Base-by-base conservation (phyloP, 2,113 vertebrate species). In the Ceyx margarethae region DNA sequence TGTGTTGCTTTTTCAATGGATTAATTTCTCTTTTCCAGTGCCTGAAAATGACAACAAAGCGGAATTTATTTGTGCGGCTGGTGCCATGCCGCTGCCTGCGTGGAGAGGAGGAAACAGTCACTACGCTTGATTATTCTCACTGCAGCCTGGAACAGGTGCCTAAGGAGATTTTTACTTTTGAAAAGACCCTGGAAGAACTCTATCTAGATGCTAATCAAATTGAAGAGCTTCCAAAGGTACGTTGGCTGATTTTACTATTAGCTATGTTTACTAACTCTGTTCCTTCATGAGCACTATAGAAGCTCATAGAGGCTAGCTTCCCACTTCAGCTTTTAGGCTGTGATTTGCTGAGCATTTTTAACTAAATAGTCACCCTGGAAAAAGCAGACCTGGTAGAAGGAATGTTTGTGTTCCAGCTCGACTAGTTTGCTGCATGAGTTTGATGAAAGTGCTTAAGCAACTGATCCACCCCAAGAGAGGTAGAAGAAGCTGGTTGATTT, bases 191-290 rank as follows among this genome's bases (percentile, higher is more conserved):
- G 96, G 99, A 99, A 97, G 99, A 99, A 86, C 99, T 99, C 91
- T 99, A 98, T 98, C 98, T 99, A 96, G 99, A 99, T 97, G 99
- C 99, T 98, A 99, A 99, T 98, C 99, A 99, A 97, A 99, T 99
- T 85, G 99, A 99, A 97, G 99, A 99, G 93, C 98, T 99, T 98
- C 99, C 99, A 89, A 99, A 99, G 98, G 99, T 99, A 98, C 67
- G 95, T 87, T 84, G 98, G 97, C 95, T 84, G 50, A 13, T 79
- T 89, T 91, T 93, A 4, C 37, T 75, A 72, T 93, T 72, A 37
- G n/a, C 45, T 81, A 33, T 29, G 9, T 40, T 11, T 93, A 28
- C 2, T 82, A 40, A 3, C 4, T 85, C 22, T 64, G 2, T 79
- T 82, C 33, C 28, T 88, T 86, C 23, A 64, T 43, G 13, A 42